Evolutionary conservation across 2,888 invertebrate genomes (phyloP).

Genomic region (Aquatica leii): DNA sequence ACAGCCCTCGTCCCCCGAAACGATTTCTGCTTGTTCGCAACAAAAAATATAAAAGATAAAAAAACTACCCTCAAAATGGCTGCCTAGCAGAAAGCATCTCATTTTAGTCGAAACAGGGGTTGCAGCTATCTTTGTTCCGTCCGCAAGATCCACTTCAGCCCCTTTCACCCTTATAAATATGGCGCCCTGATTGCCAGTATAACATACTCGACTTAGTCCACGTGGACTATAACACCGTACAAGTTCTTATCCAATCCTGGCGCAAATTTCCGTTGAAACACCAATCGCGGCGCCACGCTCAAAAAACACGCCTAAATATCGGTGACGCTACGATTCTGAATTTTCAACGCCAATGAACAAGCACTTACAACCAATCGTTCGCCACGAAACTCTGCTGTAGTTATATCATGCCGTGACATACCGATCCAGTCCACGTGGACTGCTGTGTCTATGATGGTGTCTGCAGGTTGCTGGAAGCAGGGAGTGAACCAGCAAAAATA

Average conservation of each 20-base stretch:
- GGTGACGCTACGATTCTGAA: constrained; percentile 49
- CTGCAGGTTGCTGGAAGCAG: constrained; percentile 60
- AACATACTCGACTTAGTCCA: constrained; percentile 59
- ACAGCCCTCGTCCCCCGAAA: constrained; percentile 59
- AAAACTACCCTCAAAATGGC: constrained; percentile 78
- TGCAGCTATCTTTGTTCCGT: constrained; percentile 62
- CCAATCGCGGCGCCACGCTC: constrained; percentile 43
- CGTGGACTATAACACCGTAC: constrained; percentile 53
- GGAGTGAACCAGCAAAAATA: constrained; percentile 62
- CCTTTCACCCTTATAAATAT: constrained; percentile 64
- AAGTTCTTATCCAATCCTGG: constrained; percentile 43
- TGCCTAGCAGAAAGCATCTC: constrained; percentile 68
- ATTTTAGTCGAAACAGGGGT: constrained; percentile 63
- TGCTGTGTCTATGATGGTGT: constrained; percentile 58
- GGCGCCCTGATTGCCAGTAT: constrained; percentile 65
- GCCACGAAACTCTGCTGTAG: constrained; percentile 27
- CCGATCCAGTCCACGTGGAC: constrained; percentile 59
- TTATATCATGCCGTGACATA: constrained; percentile 28
- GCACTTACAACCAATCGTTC: constrained; percentile 50
- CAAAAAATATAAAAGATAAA: constrained; percentile 60
- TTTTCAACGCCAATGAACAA: constrained; percentile 29
- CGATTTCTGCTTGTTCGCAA: constrained; percentile 61
- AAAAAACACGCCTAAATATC: constrained; percentile 52
- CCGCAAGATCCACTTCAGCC: constrained; percentile 62
- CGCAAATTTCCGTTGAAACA: background rate